Conservation (phyloP, 1,140 invertebrate genomes). For the Bombus polaris region DNA sequence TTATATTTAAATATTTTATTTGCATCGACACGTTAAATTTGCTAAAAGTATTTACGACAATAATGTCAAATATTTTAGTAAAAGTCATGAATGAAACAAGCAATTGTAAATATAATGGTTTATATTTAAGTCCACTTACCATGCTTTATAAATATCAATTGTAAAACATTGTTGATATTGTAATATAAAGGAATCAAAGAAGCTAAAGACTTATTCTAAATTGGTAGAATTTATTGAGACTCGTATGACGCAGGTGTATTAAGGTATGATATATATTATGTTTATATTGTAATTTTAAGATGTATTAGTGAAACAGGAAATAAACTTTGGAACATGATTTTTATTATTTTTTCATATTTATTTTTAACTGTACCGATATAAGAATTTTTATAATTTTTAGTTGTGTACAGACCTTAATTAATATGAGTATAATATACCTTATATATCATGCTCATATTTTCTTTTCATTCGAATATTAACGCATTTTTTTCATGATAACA, state of each 20-base stretch:
- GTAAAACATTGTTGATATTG: background rate
- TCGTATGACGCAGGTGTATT: background rate
- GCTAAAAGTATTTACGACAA: too few relatives aligned
- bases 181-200: slow-evolving; percentile 15
- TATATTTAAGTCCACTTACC: background rate
- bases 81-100: background rate
- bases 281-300: background rate
- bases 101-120: slow-evolving; percentile 13
- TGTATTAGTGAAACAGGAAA: slow-evolving; percentile 8
- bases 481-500: slow-evolving; percentile 31
- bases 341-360: slow-evolving; percentile 27
- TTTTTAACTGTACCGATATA: slow-evolving; percentile 61
- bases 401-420: slow-evolving; percentile 55
- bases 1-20: background rate
- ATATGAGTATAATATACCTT: slow-evolving; percentile 61
- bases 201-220: background rate
- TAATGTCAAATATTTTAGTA: background rate
- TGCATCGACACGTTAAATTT: background rate
- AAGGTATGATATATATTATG: background rate
- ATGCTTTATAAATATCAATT: slow-evolving; percentile 6
- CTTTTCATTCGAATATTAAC: slow-evolving; percentile 17
- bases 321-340: slow-evolving; percentile 25
- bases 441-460: slow-evolving; percentile 41
- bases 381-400: slow-evolving; percentile 64
- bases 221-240: background rate